These are phyloP conservation scores for Xyrichtys novacula DNA, from an alignment of 2,797 vertebrate genomes.

Conservation along the genomic window DNA sequence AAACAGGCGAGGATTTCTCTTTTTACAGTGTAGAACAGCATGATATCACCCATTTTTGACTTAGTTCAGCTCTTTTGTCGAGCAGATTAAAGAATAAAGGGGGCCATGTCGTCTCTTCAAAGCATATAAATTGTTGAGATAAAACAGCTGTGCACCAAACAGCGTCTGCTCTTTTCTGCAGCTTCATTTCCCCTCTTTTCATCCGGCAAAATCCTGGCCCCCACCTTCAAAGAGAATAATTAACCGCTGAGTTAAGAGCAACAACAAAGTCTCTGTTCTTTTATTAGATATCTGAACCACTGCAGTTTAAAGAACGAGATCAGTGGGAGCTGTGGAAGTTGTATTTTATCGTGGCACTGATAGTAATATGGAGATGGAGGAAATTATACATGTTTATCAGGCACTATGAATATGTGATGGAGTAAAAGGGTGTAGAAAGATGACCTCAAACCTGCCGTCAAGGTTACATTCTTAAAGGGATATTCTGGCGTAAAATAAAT, in stretches of 20 bases:
- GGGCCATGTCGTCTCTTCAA: constrained; percentile 25
- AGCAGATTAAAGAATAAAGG: constrained; percentile 30
- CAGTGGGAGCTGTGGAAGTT: constrained; percentile 5
- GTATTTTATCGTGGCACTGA: neutral
- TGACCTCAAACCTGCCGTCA: neutral
- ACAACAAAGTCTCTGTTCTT: constrained; percentile 26
- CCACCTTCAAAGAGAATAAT: constrained; percentile 61
- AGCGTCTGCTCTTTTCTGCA: neutral
- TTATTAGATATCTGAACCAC: constrained; percentile 17
- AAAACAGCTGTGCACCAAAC: neutral
- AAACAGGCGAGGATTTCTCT: neutral
- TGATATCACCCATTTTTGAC: constrained; percentile 4
- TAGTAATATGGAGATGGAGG: neutral
- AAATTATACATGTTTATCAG: neutral
- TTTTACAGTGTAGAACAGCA: constrained; percentile 8
- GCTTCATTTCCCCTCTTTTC: constrained; percentile 42
- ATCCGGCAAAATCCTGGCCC: constrained; percentile 37
- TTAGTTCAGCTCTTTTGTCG: constrained; percentile 42
- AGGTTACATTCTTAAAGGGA: neutral
- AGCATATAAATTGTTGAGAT: constrained; percentile 24
- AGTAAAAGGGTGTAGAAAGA: neutral
- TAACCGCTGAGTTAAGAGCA: constrained; percentile 38
- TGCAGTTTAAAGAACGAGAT: constrained; percentile 20
- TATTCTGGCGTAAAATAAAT: too few relatives aligned
- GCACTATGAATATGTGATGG: neutral